Conservation (phyloP, 2,888 invertebrate species). For the Apomyelois bistriatella region DNA sequence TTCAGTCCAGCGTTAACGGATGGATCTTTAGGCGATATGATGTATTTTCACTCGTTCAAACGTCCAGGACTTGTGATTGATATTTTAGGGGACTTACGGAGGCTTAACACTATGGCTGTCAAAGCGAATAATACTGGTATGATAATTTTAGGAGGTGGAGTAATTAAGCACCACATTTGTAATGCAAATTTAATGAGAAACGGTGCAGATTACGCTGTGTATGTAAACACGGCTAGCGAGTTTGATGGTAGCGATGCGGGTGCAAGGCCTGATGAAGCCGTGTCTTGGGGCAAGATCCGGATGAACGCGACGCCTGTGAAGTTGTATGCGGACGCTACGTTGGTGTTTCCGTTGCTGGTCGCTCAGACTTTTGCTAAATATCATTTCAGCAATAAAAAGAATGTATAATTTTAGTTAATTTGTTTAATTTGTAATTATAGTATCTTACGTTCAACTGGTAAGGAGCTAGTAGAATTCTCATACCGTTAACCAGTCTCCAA, state of each 20-base stretch:
- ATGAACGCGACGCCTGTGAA: slow-evolving; percentile 94
- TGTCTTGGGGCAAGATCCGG: slow-evolving; percentile 99
- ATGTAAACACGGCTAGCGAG: slow-evolving; percentile 96
- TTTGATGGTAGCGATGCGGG: slow-evolving; percentile 99
- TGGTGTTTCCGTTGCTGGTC: slow-evolving; percentile 96
- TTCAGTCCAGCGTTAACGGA: slow-evolving; percentile 99
- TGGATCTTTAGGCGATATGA: slow-evolving; percentile 98
- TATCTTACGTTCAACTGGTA: slow-evolving; percentile 16
- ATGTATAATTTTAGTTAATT: slow-evolving; percentile 47
- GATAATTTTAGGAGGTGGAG: slow-evolving; percentile 96
- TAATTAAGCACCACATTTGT: slow-evolving; percentile 99
- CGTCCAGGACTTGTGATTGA: slow-evolving; percentile 96
- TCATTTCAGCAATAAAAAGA: slow-evolving; percentile 76
- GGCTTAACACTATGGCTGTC: slow-evolving; percentile 96
- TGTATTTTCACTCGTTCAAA: slow-evolving; percentile 98
- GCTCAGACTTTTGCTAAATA: slow-evolving; percentile 96
- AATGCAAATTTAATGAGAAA: slow-evolving; percentile 99
- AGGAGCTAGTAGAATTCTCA: too few species aligned
- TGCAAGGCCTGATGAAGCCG: slow-evolving; percentile 98
- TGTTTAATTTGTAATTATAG: slow-evolving; percentile 22
- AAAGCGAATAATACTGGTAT: slow-evolving; percentile 96
- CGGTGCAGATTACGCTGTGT: slow-evolving; percentile 97
- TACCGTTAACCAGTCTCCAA: too few species aligned
- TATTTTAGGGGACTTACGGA: slow-evolving; percentile 93
- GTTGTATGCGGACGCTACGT: slow-evolving; percentile 94